phyloP scores from a whole-genome alignment of 1,140 invertebrate genomes.

The Nephotettix cincticeps region DNA sequence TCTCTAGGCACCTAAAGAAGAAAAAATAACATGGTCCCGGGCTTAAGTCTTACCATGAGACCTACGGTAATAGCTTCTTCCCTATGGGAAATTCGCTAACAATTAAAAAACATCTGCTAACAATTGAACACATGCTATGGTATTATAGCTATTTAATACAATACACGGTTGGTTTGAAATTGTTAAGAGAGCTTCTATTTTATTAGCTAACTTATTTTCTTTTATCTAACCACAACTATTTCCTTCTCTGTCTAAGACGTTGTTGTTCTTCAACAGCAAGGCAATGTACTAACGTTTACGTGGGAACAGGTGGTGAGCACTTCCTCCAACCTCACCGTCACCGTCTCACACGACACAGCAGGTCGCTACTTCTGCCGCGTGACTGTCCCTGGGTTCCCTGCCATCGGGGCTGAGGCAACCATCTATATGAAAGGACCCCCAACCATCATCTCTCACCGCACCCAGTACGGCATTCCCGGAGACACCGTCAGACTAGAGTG shows the following conservation, averaged over 20 bases:
- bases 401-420: constrained; percentile 78
- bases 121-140: too few species aligned
- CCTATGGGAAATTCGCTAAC: too few species aligned
- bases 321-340: constrained; percentile 67
- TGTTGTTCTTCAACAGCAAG: constrained; percentile 12
- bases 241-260: background rate
- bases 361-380: constrained; percentile 89
- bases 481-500: constrained; percentile 85
- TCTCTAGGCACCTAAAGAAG: too few species aligned
- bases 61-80: too few species aligned
- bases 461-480: constrained; percentile 80
- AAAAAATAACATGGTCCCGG: too few species aligned
- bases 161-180: too few species aligned
- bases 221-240: too few species aligned
- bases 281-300: constrained; percentile 7
- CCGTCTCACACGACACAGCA: constrained; percentile 70
- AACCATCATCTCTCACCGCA: constrained; percentile 76
- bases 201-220: too few species aligned
- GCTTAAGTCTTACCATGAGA: too few species aligned
- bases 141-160: too few species aligned
- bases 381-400: constrained; percentile 75
- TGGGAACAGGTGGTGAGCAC: constrained; percentile 62
- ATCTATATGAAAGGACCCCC: constrained; percentile 84
- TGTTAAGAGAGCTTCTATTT: too few species aligned
- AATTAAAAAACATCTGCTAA: too few species aligned